phyloP scores from a whole-genome alignment of 2,888 invertebrate species.

The Eudemis profundana region DNA sequence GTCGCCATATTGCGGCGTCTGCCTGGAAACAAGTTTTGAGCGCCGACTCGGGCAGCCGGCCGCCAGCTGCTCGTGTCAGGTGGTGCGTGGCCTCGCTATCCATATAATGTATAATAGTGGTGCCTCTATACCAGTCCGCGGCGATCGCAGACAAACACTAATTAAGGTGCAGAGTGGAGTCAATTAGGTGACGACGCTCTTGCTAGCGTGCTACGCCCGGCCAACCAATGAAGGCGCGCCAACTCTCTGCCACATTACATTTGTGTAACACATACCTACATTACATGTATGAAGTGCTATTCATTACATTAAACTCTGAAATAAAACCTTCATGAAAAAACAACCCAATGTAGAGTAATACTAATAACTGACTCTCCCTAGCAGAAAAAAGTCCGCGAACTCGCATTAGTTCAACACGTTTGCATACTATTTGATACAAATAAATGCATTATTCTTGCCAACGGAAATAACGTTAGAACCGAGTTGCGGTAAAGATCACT shows the following conservation, averaged over 20 bases:
- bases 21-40: constrained; percentile 79
- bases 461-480: neutral
- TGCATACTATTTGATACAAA: too few species aligned
- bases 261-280: neutral
- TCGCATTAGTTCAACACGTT: too few species aligned
- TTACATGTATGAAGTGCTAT: too few species aligned
- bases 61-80: constrained; percentile 81
- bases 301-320: neutral
- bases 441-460: too few species aligned
- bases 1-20: constrained; percentile 76
- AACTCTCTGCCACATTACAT: constrained; percentile 43
- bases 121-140: constrained; percentile 37
- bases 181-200: constrained; percentile 67
- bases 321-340: too few species aligned
- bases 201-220: constrained; percentile 54
- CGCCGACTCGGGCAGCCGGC: constrained; percentile 75
- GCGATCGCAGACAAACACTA: constrained; percentile 55
- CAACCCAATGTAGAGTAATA: too few species aligned
- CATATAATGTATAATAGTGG: constrained; percentile 53
- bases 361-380: too few species aligned
- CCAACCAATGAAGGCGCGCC: constrained; percentile 51
- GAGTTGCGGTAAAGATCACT: neutral
- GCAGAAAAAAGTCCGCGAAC: too few species aligned
- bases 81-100: constrained; percentile 75
- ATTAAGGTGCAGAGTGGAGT: constrained; percentile 61